Conservation (phyloP, 35 echinoderm and acorn worm species). For the Eucidaris tribuloides region DNA sequence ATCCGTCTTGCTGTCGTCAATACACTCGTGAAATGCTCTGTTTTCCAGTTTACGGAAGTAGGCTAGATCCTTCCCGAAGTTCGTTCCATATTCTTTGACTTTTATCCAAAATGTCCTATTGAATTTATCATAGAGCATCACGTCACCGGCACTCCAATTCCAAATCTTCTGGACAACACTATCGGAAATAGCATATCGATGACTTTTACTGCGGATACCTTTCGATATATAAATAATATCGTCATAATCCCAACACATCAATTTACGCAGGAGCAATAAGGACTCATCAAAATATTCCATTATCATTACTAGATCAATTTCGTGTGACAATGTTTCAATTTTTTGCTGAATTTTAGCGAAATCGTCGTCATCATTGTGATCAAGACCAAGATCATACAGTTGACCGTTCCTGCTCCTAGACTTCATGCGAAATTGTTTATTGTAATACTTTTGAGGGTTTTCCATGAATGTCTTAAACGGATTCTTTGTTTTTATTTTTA, state of each 20-base stretch:
- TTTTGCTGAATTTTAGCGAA: neutral
- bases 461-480: constrained; percentile 1
- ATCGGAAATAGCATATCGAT: neutral
- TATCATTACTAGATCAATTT: constrained; percentile 30
- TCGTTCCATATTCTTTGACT: constrained; percentile 19
- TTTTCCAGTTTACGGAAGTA: neutral
- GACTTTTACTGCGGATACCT: neutral
- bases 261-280: constrained; percentile 1
- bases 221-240: constrained; percentile 10
- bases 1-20: no score
- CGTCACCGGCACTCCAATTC: neutral
- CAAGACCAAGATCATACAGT: constrained; percentile 23
- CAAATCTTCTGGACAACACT: neutral
- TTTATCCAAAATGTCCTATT: constrained; percentile 26
- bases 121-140: constrained; percentile 16
- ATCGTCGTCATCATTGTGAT: constrained; percentile 33
- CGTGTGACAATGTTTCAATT: neutral
- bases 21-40: no score
- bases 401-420: neutral
- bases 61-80: neutral
- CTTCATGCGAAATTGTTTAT: neutral
- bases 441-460: neutral
- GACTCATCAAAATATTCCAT: constrained; percentile 29
- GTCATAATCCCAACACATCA: neutral
- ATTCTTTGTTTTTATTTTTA: neutral